Conservation (phyloP, 2,113 vertebrate genomes). For the Cynocephalus volans region DNA sequence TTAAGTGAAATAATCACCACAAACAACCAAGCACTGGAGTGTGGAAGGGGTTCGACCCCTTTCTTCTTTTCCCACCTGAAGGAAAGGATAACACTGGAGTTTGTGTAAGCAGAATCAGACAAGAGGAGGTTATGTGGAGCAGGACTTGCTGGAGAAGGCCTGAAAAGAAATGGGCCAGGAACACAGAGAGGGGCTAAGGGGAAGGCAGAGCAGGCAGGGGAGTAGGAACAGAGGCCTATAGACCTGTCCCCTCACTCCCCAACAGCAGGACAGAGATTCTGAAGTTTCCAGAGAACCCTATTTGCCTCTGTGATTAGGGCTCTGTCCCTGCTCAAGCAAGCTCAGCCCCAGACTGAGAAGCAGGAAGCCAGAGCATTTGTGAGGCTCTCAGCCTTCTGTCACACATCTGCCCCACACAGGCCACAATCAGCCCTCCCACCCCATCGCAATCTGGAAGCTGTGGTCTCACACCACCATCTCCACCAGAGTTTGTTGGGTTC, state of each 20-base stretch:
- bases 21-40: neutral
- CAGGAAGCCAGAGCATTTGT: neutral
- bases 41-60: neutral
- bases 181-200: neutral
- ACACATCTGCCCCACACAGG: neutral
- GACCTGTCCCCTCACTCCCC: no score
- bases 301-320: neutral
- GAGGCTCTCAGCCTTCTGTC: no score
- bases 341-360: neutral
- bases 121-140: neutral
- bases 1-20: neutral
- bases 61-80: no score
- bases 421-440: no score
- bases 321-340: neutral
- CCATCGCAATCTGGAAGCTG: neutral
- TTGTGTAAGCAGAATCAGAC: neutral
- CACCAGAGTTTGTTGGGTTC: neutral
- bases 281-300: neutral
- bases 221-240: neutral
- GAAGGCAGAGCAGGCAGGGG: fast-evolving
- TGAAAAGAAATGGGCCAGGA: neutral
- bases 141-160: no score
- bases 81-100: neutral
- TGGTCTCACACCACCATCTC: neutral
- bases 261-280: neutral